Evolutionary conservation across 2,888 invertebrate species (phyloP), one percentile per base, ranked within the genome.

Genomic region (Petrophora chlorosata): DNA sequence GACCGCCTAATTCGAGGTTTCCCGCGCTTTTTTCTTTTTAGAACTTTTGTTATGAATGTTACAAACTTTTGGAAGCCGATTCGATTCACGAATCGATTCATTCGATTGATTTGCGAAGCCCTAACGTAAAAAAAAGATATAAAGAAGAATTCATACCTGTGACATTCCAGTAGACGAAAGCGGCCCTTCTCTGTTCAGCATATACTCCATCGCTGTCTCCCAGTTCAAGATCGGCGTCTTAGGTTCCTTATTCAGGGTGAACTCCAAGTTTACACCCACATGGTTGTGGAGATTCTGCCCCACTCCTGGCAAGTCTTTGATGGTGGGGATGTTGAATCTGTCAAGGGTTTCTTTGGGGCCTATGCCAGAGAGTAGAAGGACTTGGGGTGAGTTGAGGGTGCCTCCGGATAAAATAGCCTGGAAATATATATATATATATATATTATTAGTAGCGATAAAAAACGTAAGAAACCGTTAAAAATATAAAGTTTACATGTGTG

Each of bases 211-310:
- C 5, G 92, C 93, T 0, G 91, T 80, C 0, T 92, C 91, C 94
- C 94, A 94, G 56, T 91, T 91, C 38, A 94, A 67, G 30, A 92
- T 91, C 2, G 91, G 91, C 0, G 82, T 72, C 29, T 91, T 90
- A 0, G 90, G 85, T 28, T 90, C 84, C 42, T 91, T 87, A 3
- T 73, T 83, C 61, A 94, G 75, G 0, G 84, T 82, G 65, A 91
- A 94, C n/a, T 89, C 85, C 5, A 94, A 56, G 3, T 82, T 85
- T 19, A 92, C 92, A 0, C 94, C 92, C 0, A 94, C 93, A 62
- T 94, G 94, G 68, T 94, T 94, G 47, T 94, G 94, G 0, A 94
- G 76, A 66, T 94, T 94, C 65, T 92, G 91, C 0, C 94, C 94
- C 0, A 94, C 94, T 0, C 94, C 94, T 0, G 93, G 94, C 12